These are phyloP conservation scores for Melanotaenia maccullochi DNA, from an alignment of 2,797 vertebrate species.

Conservation along the genomic window DNA sequence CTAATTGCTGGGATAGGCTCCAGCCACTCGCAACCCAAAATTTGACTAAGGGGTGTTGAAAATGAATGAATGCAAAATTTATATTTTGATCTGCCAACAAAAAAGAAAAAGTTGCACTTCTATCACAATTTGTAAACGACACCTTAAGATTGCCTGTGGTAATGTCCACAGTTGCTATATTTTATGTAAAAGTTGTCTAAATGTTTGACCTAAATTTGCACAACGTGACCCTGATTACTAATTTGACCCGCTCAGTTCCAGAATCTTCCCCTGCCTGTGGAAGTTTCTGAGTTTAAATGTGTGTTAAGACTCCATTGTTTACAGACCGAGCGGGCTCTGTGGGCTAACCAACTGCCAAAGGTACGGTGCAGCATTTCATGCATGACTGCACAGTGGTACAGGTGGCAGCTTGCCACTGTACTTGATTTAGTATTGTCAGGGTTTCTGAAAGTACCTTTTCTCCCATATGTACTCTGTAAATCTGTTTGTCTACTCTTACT, in stretches of 20 bases:
- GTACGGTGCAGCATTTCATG: constrained; percentile 52
- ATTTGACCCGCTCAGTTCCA: constrained; percentile 42
- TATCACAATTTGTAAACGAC: neutral
- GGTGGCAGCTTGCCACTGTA: constrained; percentile 59
- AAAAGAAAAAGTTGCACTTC: neutral
- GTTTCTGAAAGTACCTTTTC: constrained; percentile 29
- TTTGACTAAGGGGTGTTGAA: no score
- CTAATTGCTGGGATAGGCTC: no score
- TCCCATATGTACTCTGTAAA: constrained; percentile 25
- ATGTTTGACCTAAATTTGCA: constrained; percentile 42
- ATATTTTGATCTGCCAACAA: neutral
- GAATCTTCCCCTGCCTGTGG: constrained; percentile 23
- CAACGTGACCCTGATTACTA: constrained; percentile 44
- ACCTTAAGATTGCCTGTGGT: neutral
- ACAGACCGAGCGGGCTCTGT: constrained; percentile 63
- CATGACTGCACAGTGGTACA: constrained; percentile 53
- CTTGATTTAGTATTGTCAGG: constrained; percentile 60
- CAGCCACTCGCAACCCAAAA: no score
- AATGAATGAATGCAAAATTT: neutral
- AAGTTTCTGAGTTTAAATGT: constrained; percentile 34
- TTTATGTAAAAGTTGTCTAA: constrained; percentile 20
- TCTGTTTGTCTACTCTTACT: neutral
- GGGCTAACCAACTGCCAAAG: constrained; percentile 51
- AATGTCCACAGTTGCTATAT: neutral
- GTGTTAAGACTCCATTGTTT: constrained; percentile 60